These are phyloP conservation scores for Aurelia aurita complex sp. Pacific DNA, from an alignment of 30 jellyfish, hydroid and myxozoan species.

Conservation along the genomic window DNA sequence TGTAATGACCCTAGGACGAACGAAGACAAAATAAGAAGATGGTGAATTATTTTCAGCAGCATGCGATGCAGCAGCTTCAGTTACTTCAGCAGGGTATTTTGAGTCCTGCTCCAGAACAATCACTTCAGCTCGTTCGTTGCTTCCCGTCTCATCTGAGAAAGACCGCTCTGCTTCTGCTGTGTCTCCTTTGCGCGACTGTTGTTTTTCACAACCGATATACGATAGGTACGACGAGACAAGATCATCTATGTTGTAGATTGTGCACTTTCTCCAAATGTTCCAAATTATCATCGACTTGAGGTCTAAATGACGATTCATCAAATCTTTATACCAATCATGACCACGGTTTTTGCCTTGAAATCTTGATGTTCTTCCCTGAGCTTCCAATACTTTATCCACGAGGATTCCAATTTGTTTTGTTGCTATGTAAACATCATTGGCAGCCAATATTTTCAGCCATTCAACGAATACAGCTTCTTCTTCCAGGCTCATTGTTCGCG, in stretches of 20 bases:
- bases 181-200: background rate
- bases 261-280: background rate
- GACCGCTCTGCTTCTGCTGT: background rate
- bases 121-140: background rate
- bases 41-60: background rate
- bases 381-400: background rate
- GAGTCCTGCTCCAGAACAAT: background rate
- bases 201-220: background rate
- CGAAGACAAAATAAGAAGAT: too few relatives aligned
- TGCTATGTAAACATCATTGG: background rate
- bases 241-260: background rate
- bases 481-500: background rate
- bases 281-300: background rate
- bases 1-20: too few relatives aligned
- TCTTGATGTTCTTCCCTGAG: background rate
- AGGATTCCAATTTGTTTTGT: background rate
- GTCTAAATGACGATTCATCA: background rate
- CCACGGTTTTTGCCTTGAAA: constrained; percentile 9
- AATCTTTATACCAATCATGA: background rate
- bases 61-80: too few relatives aligned
- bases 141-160: background rate
- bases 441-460: background rate
- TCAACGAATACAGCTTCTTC: background rate
- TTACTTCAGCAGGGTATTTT: too few relatives aligned
- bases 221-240: background rate